Evolutionary conservation across 2,113 vertebrate genomes (phyloP).

Genomic region (Empidonax traillii): DNA sequence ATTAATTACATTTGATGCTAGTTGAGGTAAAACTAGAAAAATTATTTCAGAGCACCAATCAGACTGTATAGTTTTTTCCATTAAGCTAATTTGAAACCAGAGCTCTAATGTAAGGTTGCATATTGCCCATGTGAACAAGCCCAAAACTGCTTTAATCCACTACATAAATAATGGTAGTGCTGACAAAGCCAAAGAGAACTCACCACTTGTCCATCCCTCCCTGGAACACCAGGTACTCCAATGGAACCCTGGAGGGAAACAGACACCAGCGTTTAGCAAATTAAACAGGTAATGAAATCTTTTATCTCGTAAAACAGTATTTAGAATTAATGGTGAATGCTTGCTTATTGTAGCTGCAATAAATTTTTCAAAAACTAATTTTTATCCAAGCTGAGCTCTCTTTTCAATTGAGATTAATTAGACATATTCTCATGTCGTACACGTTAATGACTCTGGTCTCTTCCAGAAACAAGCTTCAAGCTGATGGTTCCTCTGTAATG

Average conservation of each 20-base stretch:
- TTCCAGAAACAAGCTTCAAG: background rate
- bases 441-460: background rate
- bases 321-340: background rate
- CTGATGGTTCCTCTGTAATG: background rate
- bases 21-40: background rate
- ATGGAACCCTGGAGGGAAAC: constrained; percentile 80
- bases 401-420: background rate
- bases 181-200: constrained; percentile 57
- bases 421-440: background rate
- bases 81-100: background rate
- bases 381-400: background rate
- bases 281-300: constrained; percentile 15
- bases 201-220: constrained; percentile 90
- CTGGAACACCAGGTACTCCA: constrained; percentile 85
- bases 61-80: background rate
- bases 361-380: background rate
- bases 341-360: background rate
- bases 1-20: background rate
- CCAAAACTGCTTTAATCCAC: background rate
- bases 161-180: background rate
- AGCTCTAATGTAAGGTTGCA: background rate
- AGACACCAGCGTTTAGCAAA: constrained; percentile 9
- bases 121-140: background rate
- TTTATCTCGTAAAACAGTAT: constrained; percentile 21
- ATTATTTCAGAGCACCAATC: background rate